These are phyloP conservation scores for Pica pica DNA, from an alignment of 2,113 vertebrate genomes.

Conservation along the genomic window DNA sequence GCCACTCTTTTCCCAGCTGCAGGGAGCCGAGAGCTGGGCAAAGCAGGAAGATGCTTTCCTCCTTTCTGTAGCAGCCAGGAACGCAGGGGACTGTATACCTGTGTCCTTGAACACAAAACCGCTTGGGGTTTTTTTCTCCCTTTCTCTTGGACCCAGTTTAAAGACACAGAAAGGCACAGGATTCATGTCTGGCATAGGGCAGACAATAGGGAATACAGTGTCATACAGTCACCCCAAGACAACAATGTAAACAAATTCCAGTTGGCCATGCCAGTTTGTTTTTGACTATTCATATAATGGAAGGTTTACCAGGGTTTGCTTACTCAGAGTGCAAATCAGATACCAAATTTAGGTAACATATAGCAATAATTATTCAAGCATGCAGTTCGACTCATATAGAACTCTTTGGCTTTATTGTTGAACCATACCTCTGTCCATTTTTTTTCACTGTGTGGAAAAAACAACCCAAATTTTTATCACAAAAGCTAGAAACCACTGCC, in stretches of 20 bases:
- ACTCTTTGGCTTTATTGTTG: not conserved
- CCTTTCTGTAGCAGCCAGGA: no score
- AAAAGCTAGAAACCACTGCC: not conserved
- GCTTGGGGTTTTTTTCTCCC: no score
- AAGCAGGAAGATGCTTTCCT: no score
- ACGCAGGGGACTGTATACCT: no score
- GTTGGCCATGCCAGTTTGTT: not conserved
- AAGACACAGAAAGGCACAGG: no score
- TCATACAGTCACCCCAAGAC: no score
- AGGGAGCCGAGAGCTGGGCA: no score
- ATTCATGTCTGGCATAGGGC: no score
- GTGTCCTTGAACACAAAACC: no score
- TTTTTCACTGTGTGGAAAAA: not conserved
- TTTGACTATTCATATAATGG: not conserved
- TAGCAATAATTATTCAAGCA: not conserved
- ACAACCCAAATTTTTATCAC: not conserved
- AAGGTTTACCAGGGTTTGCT: not conserved
- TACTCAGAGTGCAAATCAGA: not conserved
- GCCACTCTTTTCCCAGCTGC: no score
- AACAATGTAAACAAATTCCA: not conserved
- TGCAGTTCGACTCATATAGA: not conserved
- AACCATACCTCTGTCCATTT: not conserved
- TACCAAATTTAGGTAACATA: not conserved
- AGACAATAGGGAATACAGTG: no score
- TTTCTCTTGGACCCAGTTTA: no score